Base-by-base conservation (phyloP, 2,797 vertebrate species). In the Orestias chungarensis region DNA sequence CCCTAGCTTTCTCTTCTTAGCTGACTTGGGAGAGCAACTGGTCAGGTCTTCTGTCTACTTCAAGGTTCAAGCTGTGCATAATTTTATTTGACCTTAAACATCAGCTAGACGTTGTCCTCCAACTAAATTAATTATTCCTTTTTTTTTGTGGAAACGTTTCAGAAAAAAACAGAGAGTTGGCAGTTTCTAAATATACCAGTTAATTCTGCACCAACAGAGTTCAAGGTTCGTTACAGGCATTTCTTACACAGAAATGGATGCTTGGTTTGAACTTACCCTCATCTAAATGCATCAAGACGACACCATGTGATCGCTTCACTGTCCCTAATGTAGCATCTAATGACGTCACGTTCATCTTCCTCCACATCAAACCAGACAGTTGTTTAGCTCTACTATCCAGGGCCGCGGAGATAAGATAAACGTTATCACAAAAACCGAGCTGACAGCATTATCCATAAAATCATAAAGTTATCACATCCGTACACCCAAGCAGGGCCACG, bases 391-490 rank as follows among this genome's bases (percentile, higher is more conserved):
- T 65, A 73, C 70, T 49, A 14, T 43, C 33, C 11, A 14, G 47
- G 18, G 59, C 57, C 65, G 57, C 46, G 18, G 40, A 78, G 82
- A 88, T 86, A 78, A 87, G 80, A 86, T 27, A 73, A 81, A 59
- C 6, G 57, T 17, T 59, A 84, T 86, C 66, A 65, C 25, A 47
- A 62, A n/a, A 57, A 70, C 64, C 12, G 0, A 50, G 52, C n/a
- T 50, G 68, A 62, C 23, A 11, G 49, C 74, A n/a, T 40, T 38
- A 82, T 72, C 81, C 82, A 75, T 79, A 82, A 86, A 87, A 76
- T 68, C 76, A 82, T 83, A 84, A 87, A 86, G 52, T 74, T 78
- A 72, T 72, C 61, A 62, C 64, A 25, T 71, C 71, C 68, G 38
- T 64, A 27, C 49, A 59, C 42, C 52, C 75, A 18, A 47, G n/a